Percentiles rank a stretch among this genome's conserved stretches.
phyloP scores from a whole-genome alignment of 1,140 invertebrate genomes.

The Drosophila yakuba region DNA sequence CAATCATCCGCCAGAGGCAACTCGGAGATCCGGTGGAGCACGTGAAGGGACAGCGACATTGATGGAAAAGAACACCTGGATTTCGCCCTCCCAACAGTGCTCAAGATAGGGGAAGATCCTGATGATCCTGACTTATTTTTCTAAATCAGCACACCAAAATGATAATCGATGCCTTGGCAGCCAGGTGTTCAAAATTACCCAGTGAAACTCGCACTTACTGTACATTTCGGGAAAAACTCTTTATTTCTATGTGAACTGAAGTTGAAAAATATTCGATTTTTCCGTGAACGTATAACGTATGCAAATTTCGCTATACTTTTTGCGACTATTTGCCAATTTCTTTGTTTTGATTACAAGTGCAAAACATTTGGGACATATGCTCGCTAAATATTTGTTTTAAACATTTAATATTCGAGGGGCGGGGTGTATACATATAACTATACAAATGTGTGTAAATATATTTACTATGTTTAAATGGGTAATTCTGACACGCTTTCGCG shows the following conservation, averaged over 20 bases:
- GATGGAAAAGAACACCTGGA: slow-evolving; percentile 25
- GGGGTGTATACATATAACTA: slow-evolving; percentile 44
- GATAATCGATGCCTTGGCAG: too few relatives aligned
- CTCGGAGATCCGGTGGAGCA: slow-evolving; percentile 8
- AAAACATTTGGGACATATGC: slow-evolving; percentile 41
- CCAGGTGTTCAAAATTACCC: background rate
- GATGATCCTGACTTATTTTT: background rate
- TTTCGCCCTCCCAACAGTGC: background rate
- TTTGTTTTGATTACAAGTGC: slow-evolving; percentile 37
- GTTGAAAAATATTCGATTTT: slow-evolving; percentile 65
- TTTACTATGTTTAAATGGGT: slow-evolving; percentile 42
- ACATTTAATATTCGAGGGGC: slow-evolving; percentile 31
- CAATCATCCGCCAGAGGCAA: slow-evolving; percentile 39
- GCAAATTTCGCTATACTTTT: slow-evolving; percentile 38
- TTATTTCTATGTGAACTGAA: slow-evolving; percentile 41
- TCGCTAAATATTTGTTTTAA: slow-evolving; percentile 56
- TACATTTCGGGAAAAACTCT: slow-evolving; percentile 58
- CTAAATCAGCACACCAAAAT: background rate
- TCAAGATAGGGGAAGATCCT: background rate
- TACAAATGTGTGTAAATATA: slow-evolving; percentile 42
- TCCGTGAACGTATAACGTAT: slow-evolving; percentile 37
- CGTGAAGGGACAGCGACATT: slow-evolving; percentile 24
- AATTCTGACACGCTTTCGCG: slow-evolving; percentile 52
- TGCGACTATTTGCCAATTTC: slow-evolving; percentile 23
- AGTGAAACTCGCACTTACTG: background rate